Base-by-base conservation (phyloP, 2,888 invertebrate species). In the Tillus elongatus region DNA sequence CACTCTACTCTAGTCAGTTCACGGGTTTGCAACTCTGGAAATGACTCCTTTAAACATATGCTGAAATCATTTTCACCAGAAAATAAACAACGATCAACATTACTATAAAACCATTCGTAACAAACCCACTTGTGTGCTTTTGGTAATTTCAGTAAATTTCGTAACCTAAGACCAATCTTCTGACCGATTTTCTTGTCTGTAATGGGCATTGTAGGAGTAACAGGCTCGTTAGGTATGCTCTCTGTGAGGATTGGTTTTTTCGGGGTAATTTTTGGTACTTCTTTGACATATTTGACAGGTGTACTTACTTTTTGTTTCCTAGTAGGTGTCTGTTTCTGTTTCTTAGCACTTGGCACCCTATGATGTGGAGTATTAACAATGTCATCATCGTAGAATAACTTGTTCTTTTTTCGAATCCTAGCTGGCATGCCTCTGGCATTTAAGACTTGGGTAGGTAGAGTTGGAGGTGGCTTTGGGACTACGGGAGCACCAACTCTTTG, bases 121-220 rank as follows among this genome's bases (percentile, higher is more conserved):
- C 93, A 96, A 4, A 97, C 96, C 93, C 96, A 97, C 67, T 92
- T 93, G 62, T 97, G 95, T 3, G 97, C 97, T 70, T 97, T 97
- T 1, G 98, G 97, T 45, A 98, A 68, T 67, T 97, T 97, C 3
- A 98, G 70, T 15, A 98, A 73, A 69, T 98, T 98, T 46, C 91
- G 72, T 40, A 92, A 68, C 46, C 91, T 72, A 69, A 89, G 76
- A 2, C 93, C 93, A 51, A 93, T 88, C 53, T 84, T 77, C 56
- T 95, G 92, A 0, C 92, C 91, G 49, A 85, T 77, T 60, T 82
- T 85, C 41, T 86, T 78, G 61, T 92, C 91, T 11, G 84, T 80
- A 15, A 66, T 59, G 58, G 40, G 75, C n/a, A n/a, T n/a, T 4
- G 73, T 71, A 3, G 65, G 65, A 36, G 68, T 53, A 24, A 4